Evolutionary conservation across 2,797 vertebrate genomes (phyloP).

Genomic region (Anguilla anguilla): DNA sequence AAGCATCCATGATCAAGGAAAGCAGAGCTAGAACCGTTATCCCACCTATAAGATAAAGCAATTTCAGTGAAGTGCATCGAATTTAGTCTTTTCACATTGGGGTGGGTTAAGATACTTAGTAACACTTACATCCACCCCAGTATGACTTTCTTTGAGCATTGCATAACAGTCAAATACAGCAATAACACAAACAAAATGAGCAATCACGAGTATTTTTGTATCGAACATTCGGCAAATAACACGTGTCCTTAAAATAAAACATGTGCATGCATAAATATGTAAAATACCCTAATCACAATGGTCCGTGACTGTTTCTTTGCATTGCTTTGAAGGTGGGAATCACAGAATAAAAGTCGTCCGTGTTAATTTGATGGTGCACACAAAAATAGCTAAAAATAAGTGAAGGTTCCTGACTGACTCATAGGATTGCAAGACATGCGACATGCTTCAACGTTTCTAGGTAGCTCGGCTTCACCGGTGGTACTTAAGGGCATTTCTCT

Average conservation of each 20-base stretch:
- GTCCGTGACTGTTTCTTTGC: background rate
- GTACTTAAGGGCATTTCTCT: background rate
- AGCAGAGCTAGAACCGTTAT: slow-evolving; percentile 89
- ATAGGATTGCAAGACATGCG: background rate
- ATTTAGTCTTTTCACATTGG: background rate
- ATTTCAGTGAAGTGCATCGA: background rate
- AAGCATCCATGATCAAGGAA: slow-evolving; percentile 90
- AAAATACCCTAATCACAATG: background rate
- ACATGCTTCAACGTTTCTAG: background rate
- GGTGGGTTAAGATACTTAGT: background rate
- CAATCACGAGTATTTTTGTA: background rate
- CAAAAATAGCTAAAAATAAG: background rate
- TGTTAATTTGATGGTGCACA: background rate
- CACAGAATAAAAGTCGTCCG: background rate
- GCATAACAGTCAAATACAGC: background rate
- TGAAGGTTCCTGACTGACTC: background rate
- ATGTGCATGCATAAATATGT: background rate
- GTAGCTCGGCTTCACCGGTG: background rate
- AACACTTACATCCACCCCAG: background rate
- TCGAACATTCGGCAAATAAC: background rate
- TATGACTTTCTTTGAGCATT: background rate
- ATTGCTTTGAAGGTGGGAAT: background rate
- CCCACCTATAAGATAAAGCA: slow-evolving; percentile 74
- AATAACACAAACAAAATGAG: background rate
- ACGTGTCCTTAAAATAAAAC: background rate